Evolutionary conservation across 2,113 vertebrate species (phyloP).

Genomic region (Etia nguti): DNA sequence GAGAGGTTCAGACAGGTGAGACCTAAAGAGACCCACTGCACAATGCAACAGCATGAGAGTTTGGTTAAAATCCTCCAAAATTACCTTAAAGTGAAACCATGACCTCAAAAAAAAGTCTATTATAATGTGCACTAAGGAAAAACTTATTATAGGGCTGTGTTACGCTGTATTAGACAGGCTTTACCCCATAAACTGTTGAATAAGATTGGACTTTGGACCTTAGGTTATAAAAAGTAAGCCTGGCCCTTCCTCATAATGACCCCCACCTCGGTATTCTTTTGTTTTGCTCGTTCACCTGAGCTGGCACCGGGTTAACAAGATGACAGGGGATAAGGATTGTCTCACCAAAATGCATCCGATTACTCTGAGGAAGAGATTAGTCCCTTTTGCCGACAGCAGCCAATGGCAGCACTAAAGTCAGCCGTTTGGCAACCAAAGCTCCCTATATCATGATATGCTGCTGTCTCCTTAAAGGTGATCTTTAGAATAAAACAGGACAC

Average conservation of each 20-base stretch:
- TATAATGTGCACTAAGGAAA: background rate
- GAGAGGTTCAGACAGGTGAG: background rate
- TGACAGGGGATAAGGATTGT: conserved; percentile 48
- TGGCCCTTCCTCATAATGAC: background rate
- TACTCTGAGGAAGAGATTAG: background rate
- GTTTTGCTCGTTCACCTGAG: conserved; percentile 8
- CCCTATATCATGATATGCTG: background rate
- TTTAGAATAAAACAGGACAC: background rate
- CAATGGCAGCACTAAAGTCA: background rate
- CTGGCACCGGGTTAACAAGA: conserved; percentile 43
- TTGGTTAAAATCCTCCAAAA: background rate
- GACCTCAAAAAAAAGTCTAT: background rate
- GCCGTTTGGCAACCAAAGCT: background rate
- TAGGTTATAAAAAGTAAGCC: background rate
- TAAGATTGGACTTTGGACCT: background rate
- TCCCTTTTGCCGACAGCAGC: background rate
- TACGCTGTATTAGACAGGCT: background rate
- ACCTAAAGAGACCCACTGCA: background rate
- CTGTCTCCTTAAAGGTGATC: background rate
- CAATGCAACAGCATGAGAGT: background rate
- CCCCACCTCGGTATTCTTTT: background rate
- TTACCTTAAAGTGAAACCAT: background rate
- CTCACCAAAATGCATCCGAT: conserved; percentile 1
- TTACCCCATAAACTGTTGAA: background rate
- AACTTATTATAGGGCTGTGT: background rate